Evolutionary conservation across 2,113 vertebrate genomes (phyloP).

Genomic region (Saccopteryx leptura): DNA sequence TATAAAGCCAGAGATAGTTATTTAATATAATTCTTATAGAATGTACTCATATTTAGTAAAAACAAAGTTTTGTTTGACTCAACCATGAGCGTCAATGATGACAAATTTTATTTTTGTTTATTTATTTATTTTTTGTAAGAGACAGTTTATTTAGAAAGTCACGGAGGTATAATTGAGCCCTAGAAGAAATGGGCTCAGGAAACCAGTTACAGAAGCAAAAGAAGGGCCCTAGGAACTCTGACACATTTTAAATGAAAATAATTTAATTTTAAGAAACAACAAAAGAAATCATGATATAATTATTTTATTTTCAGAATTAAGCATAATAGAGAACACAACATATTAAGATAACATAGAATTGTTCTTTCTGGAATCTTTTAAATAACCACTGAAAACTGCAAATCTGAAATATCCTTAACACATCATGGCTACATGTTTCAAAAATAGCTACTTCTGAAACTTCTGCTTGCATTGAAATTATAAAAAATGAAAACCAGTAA

Average conservation of each 20-base stretch:
- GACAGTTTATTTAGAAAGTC: not conserved
- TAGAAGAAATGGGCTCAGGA: not conserved
- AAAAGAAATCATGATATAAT: not conserved
- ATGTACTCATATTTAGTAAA: not conserved
- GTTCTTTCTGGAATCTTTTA: not conserved
- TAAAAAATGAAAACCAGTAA: constrained; percentile 14
- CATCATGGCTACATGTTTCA: not conserved
- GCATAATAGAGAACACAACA: not conserved
- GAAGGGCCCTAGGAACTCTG: not conserved
- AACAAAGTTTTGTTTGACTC: not conserved
- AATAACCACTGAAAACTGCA: not conserved
- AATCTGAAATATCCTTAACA: constrained; percentile 1
- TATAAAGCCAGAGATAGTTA: not conserved
- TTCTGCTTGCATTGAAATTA: not conserved
- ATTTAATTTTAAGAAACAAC: not conserved
- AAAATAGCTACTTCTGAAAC: constrained; percentile 14
- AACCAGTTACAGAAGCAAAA: not conserved
- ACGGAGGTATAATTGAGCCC: not conserved
- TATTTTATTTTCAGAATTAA: constrained; percentile 49
- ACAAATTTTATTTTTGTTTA: not conserved
- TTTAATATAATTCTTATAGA: not conserved
- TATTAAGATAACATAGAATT: not conserved
- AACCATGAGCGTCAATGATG: not conserved
- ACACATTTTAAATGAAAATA: constrained; percentile 11
- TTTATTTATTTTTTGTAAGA: not conserved